These are phyloP conservation scores for Chrysopilus asiliformis DNA, from an alignment of 2,888 invertebrate genomes.

Conservation along the genomic window DNA sequence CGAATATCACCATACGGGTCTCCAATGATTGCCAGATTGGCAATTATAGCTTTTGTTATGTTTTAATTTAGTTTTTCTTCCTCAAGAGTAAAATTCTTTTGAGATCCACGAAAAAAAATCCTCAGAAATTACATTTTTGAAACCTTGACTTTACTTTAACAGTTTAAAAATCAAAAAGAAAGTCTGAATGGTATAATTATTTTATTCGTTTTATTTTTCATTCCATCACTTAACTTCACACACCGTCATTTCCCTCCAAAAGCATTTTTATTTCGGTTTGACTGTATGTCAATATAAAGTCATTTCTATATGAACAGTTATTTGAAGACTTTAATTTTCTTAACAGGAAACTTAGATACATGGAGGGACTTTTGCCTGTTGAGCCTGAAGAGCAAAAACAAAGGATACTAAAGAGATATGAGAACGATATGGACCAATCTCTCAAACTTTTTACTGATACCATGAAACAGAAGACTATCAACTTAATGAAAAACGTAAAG, in stretches of 20 bases:
- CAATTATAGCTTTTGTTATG: background rate
- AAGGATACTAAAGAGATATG: conserved; percentile 20
- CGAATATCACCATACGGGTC: too few relatives aligned
- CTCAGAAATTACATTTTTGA: too few relatives aligned
- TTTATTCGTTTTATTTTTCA: conserved; percentile 4
- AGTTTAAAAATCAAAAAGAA: background rate
- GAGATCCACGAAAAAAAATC: background rate
- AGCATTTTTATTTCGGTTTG: too few relatives aligned
- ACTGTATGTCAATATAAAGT: too few relatives aligned
- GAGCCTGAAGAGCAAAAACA: conserved; percentile 31
- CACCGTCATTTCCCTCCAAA: too few relatives aligned
- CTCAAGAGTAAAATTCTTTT: background rate
- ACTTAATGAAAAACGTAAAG: conserved; percentile 30
- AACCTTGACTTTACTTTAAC: background rate
- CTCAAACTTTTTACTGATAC: conserved; percentile 22
- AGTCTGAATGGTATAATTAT: background rate
- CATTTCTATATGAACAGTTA: too few relatives aligned
- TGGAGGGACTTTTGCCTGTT: conserved; percentile 28
- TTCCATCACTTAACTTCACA: too few relatives aligned
- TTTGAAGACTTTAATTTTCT: too few relatives aligned
- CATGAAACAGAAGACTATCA: conserved; percentile 28
- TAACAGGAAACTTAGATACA: conserved; percentile 26
- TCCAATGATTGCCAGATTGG: too few relatives aligned
- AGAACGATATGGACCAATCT: conserved; percentile 16
- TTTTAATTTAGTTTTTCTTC: background rate